Conservation (phyloP, 2,113 vertebrate genomes). For the Pterocles gutturalis region DNA sequence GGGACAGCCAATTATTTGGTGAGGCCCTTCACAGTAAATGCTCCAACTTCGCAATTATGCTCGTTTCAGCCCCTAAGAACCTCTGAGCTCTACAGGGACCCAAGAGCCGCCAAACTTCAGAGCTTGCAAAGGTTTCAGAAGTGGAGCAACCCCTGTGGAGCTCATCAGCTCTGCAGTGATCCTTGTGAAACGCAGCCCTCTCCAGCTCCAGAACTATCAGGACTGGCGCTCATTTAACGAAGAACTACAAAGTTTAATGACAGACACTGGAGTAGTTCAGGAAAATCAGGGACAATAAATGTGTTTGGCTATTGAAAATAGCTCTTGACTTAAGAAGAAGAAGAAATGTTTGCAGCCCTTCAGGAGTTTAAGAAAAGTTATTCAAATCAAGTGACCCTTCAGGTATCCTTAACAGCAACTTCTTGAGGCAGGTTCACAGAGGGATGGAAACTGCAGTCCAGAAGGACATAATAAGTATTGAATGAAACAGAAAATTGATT, state of each 20-base stretch:
- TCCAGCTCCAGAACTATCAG: not conserved
- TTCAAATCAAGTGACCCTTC: not conserved
- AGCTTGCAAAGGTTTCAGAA: not conserved
- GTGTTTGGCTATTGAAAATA: not conserved
- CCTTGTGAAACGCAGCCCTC: not conserved
- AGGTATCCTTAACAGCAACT: not conserved
- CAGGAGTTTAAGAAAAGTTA: not conserved
- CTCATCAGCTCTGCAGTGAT: not conserved
- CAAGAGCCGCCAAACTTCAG: not conserved
- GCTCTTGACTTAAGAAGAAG: not conserved
- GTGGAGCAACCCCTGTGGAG: not conserved
- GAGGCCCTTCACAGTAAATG: not conserved
- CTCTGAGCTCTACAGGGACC: not conserved
- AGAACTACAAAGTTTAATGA: not conserved
- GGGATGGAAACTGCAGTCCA: not conserved
- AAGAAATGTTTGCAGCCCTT: fast-evolving
- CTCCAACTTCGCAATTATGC: constrained; percentile 7
- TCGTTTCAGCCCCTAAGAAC: not conserved
- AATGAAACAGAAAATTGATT: not conserved
- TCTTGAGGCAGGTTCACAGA: not conserved
- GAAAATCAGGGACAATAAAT: not conserved
- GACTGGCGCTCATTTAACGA: not conserved
- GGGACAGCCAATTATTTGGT: constrained; percentile 41
- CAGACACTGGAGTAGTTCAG: not conserved
- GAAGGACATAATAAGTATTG: not conserved